Conservation (phyloP, 1,140 invertebrate genomes). For the Temnothorax nylanderi region DNA sequence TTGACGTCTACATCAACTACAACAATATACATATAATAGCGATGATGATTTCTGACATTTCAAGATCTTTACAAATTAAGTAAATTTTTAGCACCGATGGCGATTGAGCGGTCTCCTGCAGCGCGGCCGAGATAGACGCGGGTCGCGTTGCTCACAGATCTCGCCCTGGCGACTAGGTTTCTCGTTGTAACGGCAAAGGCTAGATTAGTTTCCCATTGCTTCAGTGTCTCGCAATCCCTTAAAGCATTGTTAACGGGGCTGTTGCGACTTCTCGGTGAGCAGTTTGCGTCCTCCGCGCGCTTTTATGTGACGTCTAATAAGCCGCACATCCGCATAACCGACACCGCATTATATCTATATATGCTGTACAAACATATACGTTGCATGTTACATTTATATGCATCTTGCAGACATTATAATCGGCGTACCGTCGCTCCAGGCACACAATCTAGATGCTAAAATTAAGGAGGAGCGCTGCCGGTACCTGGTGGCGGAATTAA, state of each 20-base stretch:
- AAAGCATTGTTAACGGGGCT: conserved; percentile 91
- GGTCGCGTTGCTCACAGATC: conserved; percentile 92
- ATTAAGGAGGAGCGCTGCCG: conserved; percentile 95
- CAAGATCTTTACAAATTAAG: too few species aligned
- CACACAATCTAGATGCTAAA: conserved; percentile 95
- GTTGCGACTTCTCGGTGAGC: conserved; percentile 88
- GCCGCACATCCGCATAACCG: conserved; percentile 15
- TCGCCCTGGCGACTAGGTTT: conserved; percentile 93
- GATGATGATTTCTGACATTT: too few species aligned
- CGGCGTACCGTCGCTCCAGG: conserved; percentile 94
- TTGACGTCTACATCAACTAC: too few species aligned
- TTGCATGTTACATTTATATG: conserved; percentile 15
- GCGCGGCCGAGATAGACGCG: conserved; percentile 92
- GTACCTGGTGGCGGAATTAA: conserved; percentile 96
- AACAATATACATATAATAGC: too few species aligned
- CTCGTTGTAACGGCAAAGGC: conserved; percentile 94
- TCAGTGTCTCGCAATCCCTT: conserved; percentile 92
- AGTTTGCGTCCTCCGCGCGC: conserved; percentile 24
- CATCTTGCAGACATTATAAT: conserved; percentile 90
- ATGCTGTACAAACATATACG: background rate
- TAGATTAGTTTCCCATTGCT: conserved; percentile 90
- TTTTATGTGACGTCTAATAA: conserved; percentile 3
- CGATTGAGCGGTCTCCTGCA: conserved; percentile 94
- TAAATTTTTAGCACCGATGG: conserved; percentile 90
- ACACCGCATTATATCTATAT: background rate